Percentiles rank a stretch among this genome's conserved stretches.
Evolutionary conservation across 92 coral and sea anemone genomes (phyloP).

Genomic region (Siderastrea radians): DNA sequence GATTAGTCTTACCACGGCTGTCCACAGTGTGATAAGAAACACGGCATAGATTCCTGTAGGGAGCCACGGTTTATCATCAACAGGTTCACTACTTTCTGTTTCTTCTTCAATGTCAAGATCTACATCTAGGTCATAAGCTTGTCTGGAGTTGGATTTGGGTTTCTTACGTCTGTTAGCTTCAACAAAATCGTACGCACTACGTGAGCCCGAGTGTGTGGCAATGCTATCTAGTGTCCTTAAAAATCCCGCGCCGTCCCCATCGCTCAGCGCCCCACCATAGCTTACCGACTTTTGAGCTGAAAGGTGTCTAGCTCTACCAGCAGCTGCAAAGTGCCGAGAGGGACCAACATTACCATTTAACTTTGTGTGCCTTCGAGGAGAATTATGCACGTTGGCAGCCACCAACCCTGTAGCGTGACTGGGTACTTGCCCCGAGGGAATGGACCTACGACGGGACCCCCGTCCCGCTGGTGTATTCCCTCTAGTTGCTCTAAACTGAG

Average conservation of each 20-base stretch:
- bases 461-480: slow-evolving; percentile 19
- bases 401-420: slow-evolving; percentile 26
- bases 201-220: slow-evolving; percentile 50
- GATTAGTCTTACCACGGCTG: slow-evolving; percentile 79
- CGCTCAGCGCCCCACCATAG: slow-evolving; percentile 27
- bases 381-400: slow-evolving; percentile 64
- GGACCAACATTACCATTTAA: slow-evolving; percentile 62
- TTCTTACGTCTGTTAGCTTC: slow-evolving; percentile 45
- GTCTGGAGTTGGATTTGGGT: slow-evolving; percentile 10
- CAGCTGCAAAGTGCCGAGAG: slow-evolving; percentile 12
- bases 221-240: slow-evolving; percentile 61
- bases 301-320: slow-evolving; percentile 8
- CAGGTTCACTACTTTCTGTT: slow-evolving; percentile 10
- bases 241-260: slow-evolving; percentile 52
- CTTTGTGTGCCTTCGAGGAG: slow-evolving; percentile 70
- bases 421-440: slow-evolving; percentile 11
- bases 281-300: slow-evolving; percentile 16
- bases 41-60: slow-evolving; percentile 87
- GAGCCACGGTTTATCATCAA: slow-evolving; percentile 74
- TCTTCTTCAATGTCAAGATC: slow-evolving; percentile 52
- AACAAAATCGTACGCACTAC: slow-evolving; percentile 83
- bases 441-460: slow-evolving; percentile 25
- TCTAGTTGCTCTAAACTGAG: background rate
- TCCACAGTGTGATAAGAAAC: slow-evolving; percentile 81
- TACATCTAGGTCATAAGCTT: slow-evolving; percentile 48